Base-by-base conservation (phyloP, 1,140 invertebrate species). In the Halesus radiatus region DNA sequence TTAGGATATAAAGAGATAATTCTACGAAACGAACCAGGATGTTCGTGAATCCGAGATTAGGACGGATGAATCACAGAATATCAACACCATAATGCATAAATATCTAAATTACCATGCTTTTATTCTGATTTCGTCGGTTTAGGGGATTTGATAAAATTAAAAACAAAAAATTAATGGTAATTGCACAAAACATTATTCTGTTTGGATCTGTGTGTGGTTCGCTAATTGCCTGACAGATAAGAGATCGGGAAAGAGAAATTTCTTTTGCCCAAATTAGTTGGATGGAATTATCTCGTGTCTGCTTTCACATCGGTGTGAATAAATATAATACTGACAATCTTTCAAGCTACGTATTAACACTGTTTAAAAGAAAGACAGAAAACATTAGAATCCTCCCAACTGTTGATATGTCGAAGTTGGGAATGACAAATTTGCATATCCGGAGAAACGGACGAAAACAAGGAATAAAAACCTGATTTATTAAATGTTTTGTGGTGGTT, bases 341-440 rank as follows among this genome's bases (percentile, higher is more conserved):
- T 60, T 68, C 32, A 20, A 32, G 64, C 26, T 10, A 50, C 5
- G 8, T 23, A 20, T 60, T 18, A 7, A 22, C 10, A 60, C 56
- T 22, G 5, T 7, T 26, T 37, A 7, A 45, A 10, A 29, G 22
- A 66, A 66, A 16, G 10, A 26, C 32, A 29, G n/a, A 66, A 66
- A 29, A 26, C 62, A 29, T 66, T 66, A 16, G 62, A 66, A 66
- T 37, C 29, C 15, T 58, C 53, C 53, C 72, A 75, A 75, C 72
- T 79, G 77, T 79, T 66, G 66, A 79, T 66, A 79, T 79, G 66
- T 72, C 77, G 32, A 32, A 78, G 52, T 20, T 64, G 52, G 20
- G 26, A 3, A 45, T 70, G 76, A 79, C 26, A 58, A 73, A 78
- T 78, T 78, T 53, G 68, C 76, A 78, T 78, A 66, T 78, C n/a